Base-by-base conservation (phyloP, 2,888 invertebrate genomes). In the Ceraclea dissimilis region DNA sequence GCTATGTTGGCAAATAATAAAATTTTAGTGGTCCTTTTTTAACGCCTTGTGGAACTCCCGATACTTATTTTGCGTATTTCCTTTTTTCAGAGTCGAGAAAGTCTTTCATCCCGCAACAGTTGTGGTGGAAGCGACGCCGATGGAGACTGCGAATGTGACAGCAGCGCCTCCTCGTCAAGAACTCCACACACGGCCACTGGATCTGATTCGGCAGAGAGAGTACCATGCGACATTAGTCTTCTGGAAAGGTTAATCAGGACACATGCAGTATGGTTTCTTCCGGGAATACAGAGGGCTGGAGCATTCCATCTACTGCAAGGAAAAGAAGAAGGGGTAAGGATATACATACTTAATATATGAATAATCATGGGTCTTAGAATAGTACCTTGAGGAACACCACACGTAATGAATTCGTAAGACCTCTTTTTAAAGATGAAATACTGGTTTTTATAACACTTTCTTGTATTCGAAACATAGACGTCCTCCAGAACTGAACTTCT, bases 251-350 rank as follows among this genome's bases (percentile, higher is more conserved):
- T 96, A 64, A 86, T 93, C 68, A 82, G 93, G 63, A 91, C 93
- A 31, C 93, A 95, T 74, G 92, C 94, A 46, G 91, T 97, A 66
- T 97, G 97, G 97, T 95, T 92, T 72, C 79, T 96, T 60, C 92
- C 94, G 0, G 92, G 93, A 39, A 90, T 96, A 52, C 93, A 94
- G 68, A 81, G 96, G 63, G 90, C 92, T 54, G 95, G 94, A 4
- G 94, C 94, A 21, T 90, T 93, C 65, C 95, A 96, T 74, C 81
- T 96, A 64, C 82, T 97, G 50, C 93, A 95, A 74, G 91, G 92
- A 67, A 91, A 93, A 71, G 91, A 93, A 69, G 89, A 92, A 70
- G 95, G 95, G 76, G 90, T 91, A 71, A 79, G 85, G 2, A 19
- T 44, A 11, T 44, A 19, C n/a, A 39, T 39, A 8, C 13, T 46